Conservation (phyloP, 1,140 invertebrate species). For the fruit fly (Drosophila melanogaster) region Release_6_plus_ISO1_MT NT_033779.5:988501-989000, state of each 20-base stretch:
- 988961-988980: neutral
- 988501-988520: conserved; percentile 62
- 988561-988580: conserved; percentile 13
- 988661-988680: conserved; percentile 2
- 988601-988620: conserved; percentile 45
- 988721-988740: conserved; percentile 38
- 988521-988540: conserved; percentile 44
- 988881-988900: conserved; percentile 61
- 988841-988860: conserved; percentile 60
- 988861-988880: conserved; percentile 15
- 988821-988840: conserved; percentile 24
- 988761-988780: conserved; percentile 12
- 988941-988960: conserved; percentile 28
- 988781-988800: conserved; percentile 7
- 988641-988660: conserved; percentile 17
- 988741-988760: conserved; percentile 47
- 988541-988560: conserved; percentile 18
- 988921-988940: conserved; percentile 61
- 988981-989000: no score
- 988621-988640: conserved; percentile 25
- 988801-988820: conserved; percentile 54
- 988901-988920: conserved; percentile 60
- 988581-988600: conserved; percentile 7
- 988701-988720: conserved; percentile 38
- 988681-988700: conserved; percentile 15